Base-by-base conservation (phyloP, 1,140 invertebrate genomes). In the Bombus waltoni region DNA sequence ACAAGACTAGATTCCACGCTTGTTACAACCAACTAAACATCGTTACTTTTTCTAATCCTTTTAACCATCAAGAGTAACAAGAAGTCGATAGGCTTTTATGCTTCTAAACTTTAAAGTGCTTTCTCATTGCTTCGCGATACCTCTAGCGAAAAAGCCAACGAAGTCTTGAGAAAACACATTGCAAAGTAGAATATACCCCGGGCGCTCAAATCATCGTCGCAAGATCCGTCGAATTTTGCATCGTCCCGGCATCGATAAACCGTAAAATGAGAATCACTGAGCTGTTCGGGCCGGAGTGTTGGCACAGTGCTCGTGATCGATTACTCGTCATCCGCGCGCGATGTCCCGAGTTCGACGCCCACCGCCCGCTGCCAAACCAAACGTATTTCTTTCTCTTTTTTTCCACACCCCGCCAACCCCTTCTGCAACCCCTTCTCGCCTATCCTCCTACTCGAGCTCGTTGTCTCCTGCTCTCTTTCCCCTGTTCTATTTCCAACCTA, bases 301-400 rank as follows among this genome's bases (percentile, higher is more conserved):
- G 93, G 93, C 90, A 93, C 92, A 94, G 92, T 93, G 88, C 92
- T 94, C 88, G 92, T 94, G 94, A 95, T 95, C 94, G 94, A 95
- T 95, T 94, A 94, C 94, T 94, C 93, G 93, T 94, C 94, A 94
- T 94, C 91, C 93, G 85, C 87, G 89, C 87, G 91, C 89, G 87
- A 91, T 92, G 92, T 92, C 87, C 93, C 89, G 92, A 91, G 90
- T 93, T 93, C 91, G 92, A 90, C 81, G 90, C 87, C 88, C 78
- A 89, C 84, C 89, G 77, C 88, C 82, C 90, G 53, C 89, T 93
- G 89, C 89, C 90, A 92, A 93, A 93, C 91, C 89, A 91, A 92
- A 93, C 89, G 89, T 92, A 91, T 77, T 90, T 91, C 92, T 93
- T 88, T 78, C 87, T 85, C 81, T 84, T 89, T 91, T 91, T 88